Evolutionary conservation across 2,113 vertebrate genomes (phyloP), one percentile per base, ranked within the genome.

Genomic region (Perca fluviatilis): DNA sequence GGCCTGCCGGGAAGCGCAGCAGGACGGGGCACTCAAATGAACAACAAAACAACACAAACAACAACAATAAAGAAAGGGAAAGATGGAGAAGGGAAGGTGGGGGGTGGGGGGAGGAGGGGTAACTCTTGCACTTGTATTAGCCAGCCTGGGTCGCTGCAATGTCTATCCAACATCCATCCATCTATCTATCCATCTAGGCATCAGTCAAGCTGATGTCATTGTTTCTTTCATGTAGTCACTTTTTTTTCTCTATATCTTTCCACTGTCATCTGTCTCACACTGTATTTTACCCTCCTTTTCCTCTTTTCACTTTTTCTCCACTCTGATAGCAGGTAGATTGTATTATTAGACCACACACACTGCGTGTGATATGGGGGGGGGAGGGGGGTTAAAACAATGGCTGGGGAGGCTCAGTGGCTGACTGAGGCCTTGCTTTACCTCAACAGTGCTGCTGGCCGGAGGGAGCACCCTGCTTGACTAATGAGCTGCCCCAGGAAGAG

Each of bases 401-500:
- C 25, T 25, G 21, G 6, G 18, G 64, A 25, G 66, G 18, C 90
- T 91, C 88, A 70, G 62, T 91, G 93, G 93, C 89, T 86, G 86
- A 78, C 74, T 50, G 76, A 87, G 95, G 92, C 89, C 91, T 72
- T 90, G 87, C 90, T 79, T 74, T 79, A 77, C 80, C 62, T 77
- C 57, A 18, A 16, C 58, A 27, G 9, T 61, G 68, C 69, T 86
- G 70, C 73, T 66, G 84, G 89, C 83, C 74, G 90, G 91, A 94
- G 91, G 94, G 95, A 95, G 93, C 86, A 73, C 93, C 95, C 95
- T 73, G 92, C 93, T 93, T 93, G 94, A 93, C 96, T 96, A 95
- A 96, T 95, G 95, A 95, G 95, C 95, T 96, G 96, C 95, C 95
- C 67, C 86, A 84, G 95, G 96, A 95, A 83, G 75, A 92, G 80